A percentile compares a stretch with the other conserved stretches of the same genome.
phyloP scores from a whole-genome alignment of 2,113 vertebrate species.

The Noctilio leporinus region DNA sequence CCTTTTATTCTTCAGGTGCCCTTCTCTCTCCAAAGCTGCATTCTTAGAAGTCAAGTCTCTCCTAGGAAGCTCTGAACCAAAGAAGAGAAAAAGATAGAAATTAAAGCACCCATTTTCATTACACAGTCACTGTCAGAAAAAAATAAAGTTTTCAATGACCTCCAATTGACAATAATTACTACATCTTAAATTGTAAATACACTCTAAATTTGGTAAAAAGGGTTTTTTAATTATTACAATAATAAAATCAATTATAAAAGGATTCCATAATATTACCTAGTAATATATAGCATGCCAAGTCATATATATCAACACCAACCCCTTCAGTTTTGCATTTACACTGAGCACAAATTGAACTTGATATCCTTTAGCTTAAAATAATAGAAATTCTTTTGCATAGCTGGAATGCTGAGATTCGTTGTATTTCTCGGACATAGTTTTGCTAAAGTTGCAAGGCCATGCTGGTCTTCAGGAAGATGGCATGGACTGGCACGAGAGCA shows the following conservation, averaged over 20 bases:
- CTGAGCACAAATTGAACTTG: neutral
- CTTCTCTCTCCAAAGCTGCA: neutral
- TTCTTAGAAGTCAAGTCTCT: neutral
- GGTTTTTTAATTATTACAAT: neutral
- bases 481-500: neutral
- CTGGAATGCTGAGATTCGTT: neutral
- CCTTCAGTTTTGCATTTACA: neutral
- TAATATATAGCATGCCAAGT: neutral
- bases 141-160: neutral
- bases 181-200: neutral
- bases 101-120: neutral
- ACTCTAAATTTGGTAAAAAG: neutral
- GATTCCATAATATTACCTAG: neutral
- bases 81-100: neutral
- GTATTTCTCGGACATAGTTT: neutral
- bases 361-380: neutral
- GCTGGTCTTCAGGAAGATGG: neutral
- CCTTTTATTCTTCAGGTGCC: neutral
- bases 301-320: neutral
- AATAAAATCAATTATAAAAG: neutral
- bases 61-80: neutral
- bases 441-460: neutral
- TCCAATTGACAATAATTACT: neutral
- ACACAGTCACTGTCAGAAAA: neutral
- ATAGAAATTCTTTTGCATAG: neutral